Conservation (phyloP, 2,888 invertebrate species). For the Chloroclysta siterata region DNA sequence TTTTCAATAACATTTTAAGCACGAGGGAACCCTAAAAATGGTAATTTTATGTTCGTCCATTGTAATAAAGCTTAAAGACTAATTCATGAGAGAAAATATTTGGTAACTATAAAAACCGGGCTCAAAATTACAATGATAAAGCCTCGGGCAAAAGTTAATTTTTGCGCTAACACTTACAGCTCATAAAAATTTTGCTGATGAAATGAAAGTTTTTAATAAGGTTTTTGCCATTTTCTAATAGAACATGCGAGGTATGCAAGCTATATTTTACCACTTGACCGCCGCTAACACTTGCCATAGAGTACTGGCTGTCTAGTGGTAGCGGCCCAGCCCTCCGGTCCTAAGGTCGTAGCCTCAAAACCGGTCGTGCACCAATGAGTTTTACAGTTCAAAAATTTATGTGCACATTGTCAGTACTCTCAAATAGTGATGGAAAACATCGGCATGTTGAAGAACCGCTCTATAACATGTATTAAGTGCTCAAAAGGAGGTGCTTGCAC, state of each 20-base stretch:
- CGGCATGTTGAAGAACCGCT: too few relatives aligned
- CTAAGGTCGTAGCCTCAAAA: too few relatives aligned
- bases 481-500: too few relatives aligned
- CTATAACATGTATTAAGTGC: too few relatives aligned
- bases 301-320: too few relatives aligned
- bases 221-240: slow-evolving; percentile 11
- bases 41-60: slow-evolving; percentile 59
- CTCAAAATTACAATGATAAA: slow-evolving; percentile 49
- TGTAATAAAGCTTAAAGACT: slow-evolving; percentile 58
- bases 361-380: too few relatives aligned
- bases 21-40: slow-evolving; percentile 47
- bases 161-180: slow-evolving; percentile 33
- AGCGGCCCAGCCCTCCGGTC: too few relatives aligned
- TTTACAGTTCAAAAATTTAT: too few relatives aligned
- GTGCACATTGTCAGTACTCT: too few relatives aligned
- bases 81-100: slow-evolving; percentile 55
- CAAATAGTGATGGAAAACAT: too few relatives aligned
- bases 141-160: slow-evolving; percentile 40
- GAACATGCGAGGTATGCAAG: not conserved
- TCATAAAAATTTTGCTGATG: slow-evolving; percentile 29
- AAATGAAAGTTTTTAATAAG: slow-evolving; percentile 20
- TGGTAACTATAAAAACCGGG: slow-evolving; percentile 52
- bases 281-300: too few relatives aligned
- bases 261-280: too few relatives aligned
- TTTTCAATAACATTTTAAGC: slow-evolving; percentile 25